Base-by-base conservation (phyloP, 2,113 vertebrate species). In the Scomber japonicus region DNA sequence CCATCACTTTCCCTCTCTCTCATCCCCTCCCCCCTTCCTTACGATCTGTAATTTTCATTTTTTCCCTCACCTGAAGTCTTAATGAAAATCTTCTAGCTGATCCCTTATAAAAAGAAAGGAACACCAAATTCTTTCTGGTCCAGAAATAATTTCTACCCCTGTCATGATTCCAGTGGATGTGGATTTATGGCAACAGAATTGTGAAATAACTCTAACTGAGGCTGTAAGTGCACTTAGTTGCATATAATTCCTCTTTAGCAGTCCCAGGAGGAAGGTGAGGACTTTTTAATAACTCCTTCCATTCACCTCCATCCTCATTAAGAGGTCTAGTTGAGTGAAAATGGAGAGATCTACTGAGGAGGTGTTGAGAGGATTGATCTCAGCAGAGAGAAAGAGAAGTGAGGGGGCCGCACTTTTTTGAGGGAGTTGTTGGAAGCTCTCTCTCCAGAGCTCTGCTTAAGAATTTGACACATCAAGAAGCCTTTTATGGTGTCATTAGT, bases 211-310 rank as follows among this genome's bases (percentile, higher is more conserved):
- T 90, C 72, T 62, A 77, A 91, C 67, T 71, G 48, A 66, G 68
- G 8, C 71, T 90, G 78, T 87, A 90, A 93, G 91, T 91, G 92
- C 89, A 91, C 88, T 91, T 93, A 84, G 80, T 89, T 91, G 89
- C 87, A 83, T 89, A 92, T 92, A 90, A 92, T 92, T 94, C 77
- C 82, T 92, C 87, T 89, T 89, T 81, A 92, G 87, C 57, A 3
- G 61, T 89, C 88, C 80, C 88, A 56, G 46, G 89, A 83, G 89
- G 75, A 90, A 87, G 85, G 84, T 93, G 89, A 91, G 85, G 89
- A 92, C 83, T 91, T 93, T 93, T 94, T 92, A 93, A 93, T 94
- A 92, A 94, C 92, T 94, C 75, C 84, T 87, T 90, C 78, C 80
- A 66, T 90, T 92, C 91, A 93, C 89, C 87, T 91, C 82, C 80